Evolutionary conservation across 2,113 vertebrate genomes (phyloP).

Genomic region (Panthera leo): DNA sequence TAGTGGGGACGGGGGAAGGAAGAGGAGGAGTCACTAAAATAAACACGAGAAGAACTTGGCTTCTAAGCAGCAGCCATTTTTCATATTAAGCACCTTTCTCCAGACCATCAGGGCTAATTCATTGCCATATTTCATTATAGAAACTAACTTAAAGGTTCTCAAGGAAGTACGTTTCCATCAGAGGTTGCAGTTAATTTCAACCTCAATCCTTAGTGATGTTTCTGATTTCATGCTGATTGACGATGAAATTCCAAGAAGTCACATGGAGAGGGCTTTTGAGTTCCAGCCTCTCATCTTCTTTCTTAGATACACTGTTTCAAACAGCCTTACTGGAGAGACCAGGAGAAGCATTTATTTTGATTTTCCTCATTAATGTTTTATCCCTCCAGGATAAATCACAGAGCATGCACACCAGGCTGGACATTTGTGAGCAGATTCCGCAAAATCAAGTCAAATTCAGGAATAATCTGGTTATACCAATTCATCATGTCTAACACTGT

Average conservation of each 20-base stretch:
- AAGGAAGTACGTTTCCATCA: slow-evolving; percentile 69
- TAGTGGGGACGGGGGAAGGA: not conserved
- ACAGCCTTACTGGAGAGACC: slow-evolving; percentile 49
- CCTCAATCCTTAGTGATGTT: slow-evolving; percentile 77
- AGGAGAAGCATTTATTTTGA: slow-evolving; percentile 80
- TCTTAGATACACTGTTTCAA: slow-evolving; percentile 60
- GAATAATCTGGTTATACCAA: slow-evolving; percentile 68
- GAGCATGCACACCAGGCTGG: slow-evolving; percentile 67
- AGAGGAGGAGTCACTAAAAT: not conserved
- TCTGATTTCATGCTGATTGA: slow-evolving; percentile 81
- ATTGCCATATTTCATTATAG: slow-evolving; percentile 78
- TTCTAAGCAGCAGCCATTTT: not conserved
- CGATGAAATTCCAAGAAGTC: slow-evolving; percentile 32
- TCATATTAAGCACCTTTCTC: slow-evolving; percentile 58
- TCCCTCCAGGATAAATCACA: slow-evolving; percentile 76
- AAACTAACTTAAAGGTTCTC: slow-evolving; percentile 73
- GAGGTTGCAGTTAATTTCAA: slow-evolving; percentile 79
- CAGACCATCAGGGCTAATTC: slow-evolving; percentile 60
- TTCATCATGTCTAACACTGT: slow-evolving; percentile 66
- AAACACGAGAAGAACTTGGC: not conserved
- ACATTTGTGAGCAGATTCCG: slow-evolving; percentile 45
- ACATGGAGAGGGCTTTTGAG: slow-evolving; percentile 46
- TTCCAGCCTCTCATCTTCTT: slow-evolving; percentile 62
- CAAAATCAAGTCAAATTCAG: slow-evolving; percentile 66
- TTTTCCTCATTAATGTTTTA: slow-evolving; percentile 83